Base-by-base conservation (phyloP, 2,113 vertebrate genomes). In the Plecotus auritus region DNA sequence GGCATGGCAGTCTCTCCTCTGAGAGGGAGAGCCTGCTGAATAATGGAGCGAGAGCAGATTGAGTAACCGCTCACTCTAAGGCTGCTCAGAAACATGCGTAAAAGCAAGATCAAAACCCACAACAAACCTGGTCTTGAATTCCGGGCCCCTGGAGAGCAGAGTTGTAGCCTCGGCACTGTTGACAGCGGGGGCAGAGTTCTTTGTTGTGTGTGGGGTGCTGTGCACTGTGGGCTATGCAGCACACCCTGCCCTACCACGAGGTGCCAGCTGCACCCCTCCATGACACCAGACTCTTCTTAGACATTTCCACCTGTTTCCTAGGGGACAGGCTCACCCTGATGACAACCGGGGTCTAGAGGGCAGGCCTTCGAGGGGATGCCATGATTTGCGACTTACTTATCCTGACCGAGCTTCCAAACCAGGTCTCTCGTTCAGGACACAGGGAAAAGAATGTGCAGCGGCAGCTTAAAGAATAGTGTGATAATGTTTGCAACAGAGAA, bases 131-230 rank as follows among this genome's bases (percentile, higher is more conserved):
- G 37, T 28, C 35, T 88, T 80, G 37, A 89, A 10, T 49, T 85
- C 28, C 4, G 22, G 76, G 83, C 83, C 49, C 8, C 20, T 40
- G 2, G 30, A 69, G 49, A 26, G 14, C 73, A 54, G 35, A 40
- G 35, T 9, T 73, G 51, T 40, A 40, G 3, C 59, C 47, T 54
- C 0, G 3, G 40, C 13, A 17, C 40, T n/a, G 3, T 70, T 76
- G 87, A 76, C 72, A 77, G 32, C 20, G 45, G 80, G 49, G 69
- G 22, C 37, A 20, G 56, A 40, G 45, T 23, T 84, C 89, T 94
- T 51, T 67, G 66, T 66, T 72, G 83, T 87, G 83, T 78, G 49
- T 35, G 73, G 42, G 9, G 23, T 51, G 77, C 84, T 76, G 28
- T 81, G 84, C 37, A 1, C 64, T 16, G 1, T 66, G 45, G 89